phyloP scores from a whole-genome alignment of 2,113 vertebrate species.

The Emydura subglobosa region DNA sequence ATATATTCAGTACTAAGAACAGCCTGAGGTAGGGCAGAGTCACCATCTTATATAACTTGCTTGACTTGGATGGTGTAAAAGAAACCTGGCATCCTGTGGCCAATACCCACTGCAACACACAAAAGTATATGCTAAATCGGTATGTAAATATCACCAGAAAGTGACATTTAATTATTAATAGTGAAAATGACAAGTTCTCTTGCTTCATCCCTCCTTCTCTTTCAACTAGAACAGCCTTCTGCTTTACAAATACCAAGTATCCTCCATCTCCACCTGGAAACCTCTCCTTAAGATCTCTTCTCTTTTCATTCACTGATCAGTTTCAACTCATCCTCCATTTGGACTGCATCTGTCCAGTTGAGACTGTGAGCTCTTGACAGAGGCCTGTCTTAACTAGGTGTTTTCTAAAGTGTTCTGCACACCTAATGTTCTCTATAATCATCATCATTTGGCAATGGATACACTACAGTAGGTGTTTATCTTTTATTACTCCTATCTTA shows the following conservation, averaged over 20 bases:
- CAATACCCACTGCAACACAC: background rate
- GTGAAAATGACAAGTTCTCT: background rate
- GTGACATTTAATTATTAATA: background rate
- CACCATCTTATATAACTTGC: background rate
- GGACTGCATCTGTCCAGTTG: background rate
- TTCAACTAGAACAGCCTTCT: background rate
- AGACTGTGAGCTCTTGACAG: background rate
- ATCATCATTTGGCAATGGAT: background rate
- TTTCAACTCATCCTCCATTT: background rate
- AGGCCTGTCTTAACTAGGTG: background rate
- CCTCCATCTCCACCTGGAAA: background rate
- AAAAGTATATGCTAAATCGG: background rate
- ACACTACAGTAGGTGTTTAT: background rate
- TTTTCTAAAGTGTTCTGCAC: background rate
- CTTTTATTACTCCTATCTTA: conserved; percentile 3
- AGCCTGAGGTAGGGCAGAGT: background rate
- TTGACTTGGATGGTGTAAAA: background rate
- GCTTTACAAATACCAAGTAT: background rate
- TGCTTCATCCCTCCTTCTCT: background rate
- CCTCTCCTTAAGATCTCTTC: background rate
- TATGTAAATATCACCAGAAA: background rate
- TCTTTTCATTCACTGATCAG: background rate
- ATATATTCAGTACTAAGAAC: background rate
- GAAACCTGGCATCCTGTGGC: background rate
- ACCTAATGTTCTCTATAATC: background rate